phyloP scores from a whole-genome alignment of 2,113 vertebrate species.

The Paedocypris sp. region DNA sequence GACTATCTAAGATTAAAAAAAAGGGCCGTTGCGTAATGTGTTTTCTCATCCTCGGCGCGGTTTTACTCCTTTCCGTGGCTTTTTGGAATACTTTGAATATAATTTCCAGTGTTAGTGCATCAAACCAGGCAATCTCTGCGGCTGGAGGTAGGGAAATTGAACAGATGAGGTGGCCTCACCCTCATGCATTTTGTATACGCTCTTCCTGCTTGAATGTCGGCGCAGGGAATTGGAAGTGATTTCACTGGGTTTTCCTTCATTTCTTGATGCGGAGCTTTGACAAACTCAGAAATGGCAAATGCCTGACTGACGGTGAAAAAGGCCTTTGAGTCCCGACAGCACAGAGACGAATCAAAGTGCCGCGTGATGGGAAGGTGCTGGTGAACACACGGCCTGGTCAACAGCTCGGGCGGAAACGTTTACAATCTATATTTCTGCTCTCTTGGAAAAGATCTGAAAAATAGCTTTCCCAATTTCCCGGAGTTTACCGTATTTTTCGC shows the following conservation, averaged over 20 bases:
- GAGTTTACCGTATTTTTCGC: too few species aligned
- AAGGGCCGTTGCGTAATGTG: slow-evolving; percentile 36
- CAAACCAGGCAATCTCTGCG: slow-evolving; percentile 57
- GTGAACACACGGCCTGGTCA: slow-evolving; percentile 1
- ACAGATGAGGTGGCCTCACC: slow-evolving; percentile 59
- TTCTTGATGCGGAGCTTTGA: slow-evolving; percentile 41
- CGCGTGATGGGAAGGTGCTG: slow-evolving; percentile 13
- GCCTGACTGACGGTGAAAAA: slow-evolving; percentile 44
- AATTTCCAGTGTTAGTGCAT: slow-evolving; percentile 57
- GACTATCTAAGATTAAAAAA: slow-evolving; percentile 47
- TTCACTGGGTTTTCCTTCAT: slow-evolving; percentile 42
- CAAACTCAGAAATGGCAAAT: slow-evolving; percentile 50
- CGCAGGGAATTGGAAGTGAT: slow-evolving; percentile 35
- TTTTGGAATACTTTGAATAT: slow-evolving; percentile 60
- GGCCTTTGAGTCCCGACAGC: slow-evolving; percentile 44
- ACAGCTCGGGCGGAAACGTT: background rate
- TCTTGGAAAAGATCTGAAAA: too few species aligned
- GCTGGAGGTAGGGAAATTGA: slow-evolving; percentile 66
- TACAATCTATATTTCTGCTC: background rate
- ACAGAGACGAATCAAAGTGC: slow-evolving; percentile 37
- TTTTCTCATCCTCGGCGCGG: slow-evolving; percentile 40
- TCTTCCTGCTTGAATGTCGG: slow-evolving; percentile 39
- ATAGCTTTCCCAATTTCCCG: too few species aligned
- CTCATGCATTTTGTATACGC: slow-evolving; percentile 65
- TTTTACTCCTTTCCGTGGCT: slow-evolving; percentile 48